Evolutionary conservation across 64 coral and sea anemone species (phyloP).

Genomic region (Stichodactyla helianthus): DNA sequence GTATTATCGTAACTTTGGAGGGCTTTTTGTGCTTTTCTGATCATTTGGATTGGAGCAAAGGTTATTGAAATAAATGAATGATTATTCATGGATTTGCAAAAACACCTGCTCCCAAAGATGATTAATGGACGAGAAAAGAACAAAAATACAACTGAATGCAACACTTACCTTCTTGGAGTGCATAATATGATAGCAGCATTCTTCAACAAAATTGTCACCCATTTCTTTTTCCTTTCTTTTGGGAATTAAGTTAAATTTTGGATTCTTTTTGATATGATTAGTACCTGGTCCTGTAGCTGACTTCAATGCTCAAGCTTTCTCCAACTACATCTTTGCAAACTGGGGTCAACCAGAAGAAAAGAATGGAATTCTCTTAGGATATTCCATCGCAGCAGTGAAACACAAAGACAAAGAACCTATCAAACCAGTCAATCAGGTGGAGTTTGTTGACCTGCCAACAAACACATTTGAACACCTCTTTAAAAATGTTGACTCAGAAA

Average conservation of each 20-base stretch:
- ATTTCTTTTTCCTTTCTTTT: no score
- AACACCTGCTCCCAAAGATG: no score
- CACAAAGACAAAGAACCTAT: background rate
- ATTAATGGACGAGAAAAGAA: no score
- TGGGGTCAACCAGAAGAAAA: constrained; percentile 33
- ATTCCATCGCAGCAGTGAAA: constrained; percentile 6
- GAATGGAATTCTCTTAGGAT: constrained; percentile 44
- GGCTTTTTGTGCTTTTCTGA: no score
- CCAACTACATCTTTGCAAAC: constrained; percentile 45
- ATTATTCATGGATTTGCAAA: no score
- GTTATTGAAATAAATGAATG: no score
- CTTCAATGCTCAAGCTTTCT: constrained; percentile 28
- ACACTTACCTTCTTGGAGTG: no score
- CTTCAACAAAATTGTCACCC: no score
- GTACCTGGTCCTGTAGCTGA: constrained; percentile 33
- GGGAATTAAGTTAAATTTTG: background rate
- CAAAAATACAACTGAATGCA: no score
- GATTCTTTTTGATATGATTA: background rate
- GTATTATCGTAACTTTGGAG: no score
- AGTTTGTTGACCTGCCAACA: background rate
- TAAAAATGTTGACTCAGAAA: background rate
- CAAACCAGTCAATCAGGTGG: background rate
- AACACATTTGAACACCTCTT: constrained; percentile 1
- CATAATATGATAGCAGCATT: no score
- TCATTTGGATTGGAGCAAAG: no score